Conservation (phyloP, 2,888 invertebrate genomes). For the Perizoma flavofasciatum region DNA sequence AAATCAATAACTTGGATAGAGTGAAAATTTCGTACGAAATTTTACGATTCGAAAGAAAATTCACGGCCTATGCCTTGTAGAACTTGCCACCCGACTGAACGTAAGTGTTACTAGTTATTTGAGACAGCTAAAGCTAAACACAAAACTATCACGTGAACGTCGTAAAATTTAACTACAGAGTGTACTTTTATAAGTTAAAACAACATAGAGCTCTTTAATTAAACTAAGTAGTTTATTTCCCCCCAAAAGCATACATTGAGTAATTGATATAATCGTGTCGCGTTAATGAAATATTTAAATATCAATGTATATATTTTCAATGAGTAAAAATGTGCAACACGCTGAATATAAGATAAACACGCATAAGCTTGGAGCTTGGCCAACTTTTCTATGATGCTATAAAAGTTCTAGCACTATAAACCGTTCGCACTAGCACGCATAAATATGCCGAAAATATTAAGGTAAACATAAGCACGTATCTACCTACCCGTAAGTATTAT, state of each 20-base stretch:
- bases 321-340: constrained; percentile 53
- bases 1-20: constrained; percentile 9
- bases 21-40: neutral
- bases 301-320: constrained; percentile 11
- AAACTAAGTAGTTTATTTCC: constrained; percentile 35
- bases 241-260: constrained; percentile 14
- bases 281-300: constrained; percentile 19
- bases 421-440: constrained; percentile 54
- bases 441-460: constrained; percentile 66
- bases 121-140: constrained; percentile 61
- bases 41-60: constrained; percentile 14
- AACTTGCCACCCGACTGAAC: constrained; percentile 60
- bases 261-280: constrained; percentile 23
- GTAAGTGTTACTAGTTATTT: constrained; percentile 56
- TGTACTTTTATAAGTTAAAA: constrained; percentile 51
- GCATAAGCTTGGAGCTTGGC: constrained; percentile 66
- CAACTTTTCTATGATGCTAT: constrained; percentile 72
- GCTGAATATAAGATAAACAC: constrained; percentile 63
- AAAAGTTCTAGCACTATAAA: constrained; percentile 73
- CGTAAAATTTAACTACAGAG: constrained; percentile 66
- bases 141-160: constrained; percentile 64
- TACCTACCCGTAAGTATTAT: constrained; percentile 7
- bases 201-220: constrained; percentile 35
- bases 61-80: constrained; percentile 35
- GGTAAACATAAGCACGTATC: constrained; percentile 59